These are phyloP conservation scores for Priocnemis perturbator DNA, from an alignment of 2,888 invertebrate species.

Conservation along the genomic window DNA sequence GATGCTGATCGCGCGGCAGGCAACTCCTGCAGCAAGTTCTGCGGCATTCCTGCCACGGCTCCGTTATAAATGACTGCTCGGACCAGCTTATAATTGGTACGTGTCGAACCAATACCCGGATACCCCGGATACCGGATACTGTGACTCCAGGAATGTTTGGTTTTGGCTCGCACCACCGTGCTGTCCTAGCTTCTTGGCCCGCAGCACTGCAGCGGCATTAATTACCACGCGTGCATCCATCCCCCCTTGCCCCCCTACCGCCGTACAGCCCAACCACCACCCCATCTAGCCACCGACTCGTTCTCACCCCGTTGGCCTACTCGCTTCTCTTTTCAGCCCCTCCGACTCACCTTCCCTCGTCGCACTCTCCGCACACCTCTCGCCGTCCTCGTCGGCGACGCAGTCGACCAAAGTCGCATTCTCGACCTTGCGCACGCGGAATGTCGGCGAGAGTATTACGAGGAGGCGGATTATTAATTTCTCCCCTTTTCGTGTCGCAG, in stretches of 20 bases:
- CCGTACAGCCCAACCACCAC: slow-evolving; percentile 21
- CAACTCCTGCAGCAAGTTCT: slow-evolving; percentile 20
- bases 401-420: slow-evolving; percentile 2
- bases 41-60: slow-evolving; percentile 28
- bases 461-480: no score
- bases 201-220: slow-evolving; percentile 54
- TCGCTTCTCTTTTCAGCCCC: neutral
- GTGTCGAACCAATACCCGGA: slow-evolving; percentile 51
- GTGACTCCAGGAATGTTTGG: slow-evolving; percentile 52
- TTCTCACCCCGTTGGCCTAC: no score
- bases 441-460: no score
- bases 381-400: neutral
- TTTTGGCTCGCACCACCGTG: slow-evolving; percentile 45
- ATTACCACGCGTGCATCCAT: slow-evolving; percentile 47
- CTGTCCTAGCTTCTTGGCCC: slow-evolving; percentile 50
- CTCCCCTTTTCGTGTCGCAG: no score
- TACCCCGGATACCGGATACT: slow-evolving; percentile 39
- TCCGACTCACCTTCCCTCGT: neutral
- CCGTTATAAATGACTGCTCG: slow-evolving; percentile 39
- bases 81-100: slow-evolving; percentile 51
- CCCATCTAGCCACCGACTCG: slow-evolving; percentile 13
- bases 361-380: neutral
- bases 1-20: no score
- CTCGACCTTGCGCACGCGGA: neutral
- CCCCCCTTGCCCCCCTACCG: slow-evolving; percentile 16